A percentile compares a stretch with the other conserved stretches of the same genome.
These are phyloP conservation scores for Poeciliopsis paucimaculata DNA, from an alignment of 2,797 vertebrate genomes.

Conservation along the genomic window DNA sequence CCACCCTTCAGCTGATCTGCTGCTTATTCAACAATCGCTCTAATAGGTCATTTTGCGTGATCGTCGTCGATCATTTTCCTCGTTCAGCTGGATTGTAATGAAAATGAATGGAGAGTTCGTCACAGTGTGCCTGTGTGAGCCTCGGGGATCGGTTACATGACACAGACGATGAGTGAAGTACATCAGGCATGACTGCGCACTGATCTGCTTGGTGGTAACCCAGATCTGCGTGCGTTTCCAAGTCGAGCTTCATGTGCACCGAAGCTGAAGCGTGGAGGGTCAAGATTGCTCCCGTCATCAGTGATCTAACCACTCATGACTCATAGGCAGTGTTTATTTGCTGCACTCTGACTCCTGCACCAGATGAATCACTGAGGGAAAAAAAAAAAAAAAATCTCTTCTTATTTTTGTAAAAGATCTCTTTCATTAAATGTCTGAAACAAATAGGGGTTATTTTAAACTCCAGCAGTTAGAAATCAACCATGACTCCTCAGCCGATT, in stretches of 20 bases:
- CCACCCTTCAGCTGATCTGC: neutral
- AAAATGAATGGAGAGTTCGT: neutral
- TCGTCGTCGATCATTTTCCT: neutral
- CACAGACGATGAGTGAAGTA: conserved; percentile 16
- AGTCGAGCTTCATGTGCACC: conserved; percentile 32
- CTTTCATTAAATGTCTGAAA: conserved; percentile 16
- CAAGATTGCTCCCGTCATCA: conserved; percentile 28
- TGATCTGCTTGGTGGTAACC: conserved; percentile 22
- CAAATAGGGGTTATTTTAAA: conserved; percentile 9
- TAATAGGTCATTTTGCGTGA: neutral
- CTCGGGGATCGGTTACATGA: conserved; percentile 32
- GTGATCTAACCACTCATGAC: conserved; percentile 44
- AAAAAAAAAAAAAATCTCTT: conserved; percentile 4
- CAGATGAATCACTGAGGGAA: conserved; percentile 43
- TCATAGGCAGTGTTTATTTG: conserved; percentile 41
- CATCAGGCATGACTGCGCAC: conserved; percentile 35
- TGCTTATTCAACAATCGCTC: neutral
- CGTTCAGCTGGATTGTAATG: neutral
- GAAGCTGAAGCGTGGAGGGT: conserved; percentile 34
- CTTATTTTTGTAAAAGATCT: conserved; percentile 17
- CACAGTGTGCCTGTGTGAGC: neutral
- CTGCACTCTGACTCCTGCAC: conserved; percentile 23
- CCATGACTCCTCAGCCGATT: neutral
- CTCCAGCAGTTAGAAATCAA: neutral
- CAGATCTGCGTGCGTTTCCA: conserved; percentile 13